These are phyloP conservation scores for Drosophila santomea DNA, from an alignment of 1,140 invertebrate species.

Conservation along the genomic window DNA sequence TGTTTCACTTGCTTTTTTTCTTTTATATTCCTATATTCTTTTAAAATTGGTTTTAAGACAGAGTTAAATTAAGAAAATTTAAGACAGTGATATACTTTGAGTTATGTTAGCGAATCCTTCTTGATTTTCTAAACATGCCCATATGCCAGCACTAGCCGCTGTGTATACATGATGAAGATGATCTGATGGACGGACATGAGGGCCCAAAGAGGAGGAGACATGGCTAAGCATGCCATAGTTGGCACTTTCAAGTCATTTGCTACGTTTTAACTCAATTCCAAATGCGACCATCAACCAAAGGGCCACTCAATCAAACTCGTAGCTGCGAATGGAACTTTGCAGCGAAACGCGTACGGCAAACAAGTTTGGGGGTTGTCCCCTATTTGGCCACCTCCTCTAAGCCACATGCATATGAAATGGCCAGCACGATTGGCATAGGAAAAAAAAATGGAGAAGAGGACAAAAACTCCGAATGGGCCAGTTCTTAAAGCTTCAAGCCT, in stretches of 20 bases:
- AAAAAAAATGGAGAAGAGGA: neutral
- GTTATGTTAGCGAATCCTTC: too few species aligned
- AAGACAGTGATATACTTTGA: too few species aligned
- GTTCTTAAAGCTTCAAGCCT: slow-evolving; percentile 59
- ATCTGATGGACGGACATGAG: slow-evolving; percentile 2
- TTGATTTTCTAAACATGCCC: neutral
- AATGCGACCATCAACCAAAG: slow-evolving; percentile 71
- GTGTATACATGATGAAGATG: slow-evolving; percentile 27
- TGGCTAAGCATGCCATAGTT: slow-evolving; percentile 74
- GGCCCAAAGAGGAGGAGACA: slow-evolving; percentile 25
- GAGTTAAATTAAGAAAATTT: too few species aligned
- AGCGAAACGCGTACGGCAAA: slow-evolving; percentile 64
- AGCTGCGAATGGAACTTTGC: slow-evolving; percentile 30
- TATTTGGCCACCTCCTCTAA: neutral
- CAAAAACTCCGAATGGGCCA: slow-evolving; percentile 3
- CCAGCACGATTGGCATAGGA: neutral
- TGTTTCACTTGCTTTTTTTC: too few species aligned
- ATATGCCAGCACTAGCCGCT: slow-evolving; percentile 4
- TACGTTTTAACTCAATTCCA: slow-evolving; percentile 75
- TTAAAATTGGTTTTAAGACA: too few species aligned
- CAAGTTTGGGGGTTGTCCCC: slow-evolving; percentile 30
- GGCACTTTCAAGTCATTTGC: slow-evolving; percentile 81
- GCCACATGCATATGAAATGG: slow-evolving; percentile 43
- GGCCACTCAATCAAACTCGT: slow-evolving; percentile 73
- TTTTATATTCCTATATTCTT: too few species aligned